Conservation (phyloP, 2,113 vertebrate genomes). For the Psephotus haematonotus region DNA sequence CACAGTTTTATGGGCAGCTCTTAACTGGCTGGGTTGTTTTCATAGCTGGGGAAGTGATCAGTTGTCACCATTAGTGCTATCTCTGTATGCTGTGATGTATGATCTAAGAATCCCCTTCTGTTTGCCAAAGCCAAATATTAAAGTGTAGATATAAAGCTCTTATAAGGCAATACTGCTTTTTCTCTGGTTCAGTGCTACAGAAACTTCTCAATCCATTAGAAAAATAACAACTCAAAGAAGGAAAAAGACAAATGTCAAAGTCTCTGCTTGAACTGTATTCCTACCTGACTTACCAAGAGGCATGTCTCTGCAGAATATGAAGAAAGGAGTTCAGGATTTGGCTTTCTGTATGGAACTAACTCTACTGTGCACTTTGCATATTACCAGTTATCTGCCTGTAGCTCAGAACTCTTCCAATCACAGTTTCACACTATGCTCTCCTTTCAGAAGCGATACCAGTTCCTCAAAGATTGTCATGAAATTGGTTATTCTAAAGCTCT, state of each 20-base stretch:
- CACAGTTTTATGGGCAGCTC: neutral
- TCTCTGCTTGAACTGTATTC: neutral
- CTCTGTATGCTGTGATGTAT: neutral
- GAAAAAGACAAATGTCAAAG: neutral
- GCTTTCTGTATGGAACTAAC: neutral
- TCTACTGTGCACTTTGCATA: neutral
- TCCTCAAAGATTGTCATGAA: neutral
- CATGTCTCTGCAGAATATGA: neutral
- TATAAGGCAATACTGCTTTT: neutral
- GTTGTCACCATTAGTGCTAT: neutral
- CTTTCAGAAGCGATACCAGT: neutral
- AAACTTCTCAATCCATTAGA: neutral
- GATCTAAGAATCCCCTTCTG: neutral
- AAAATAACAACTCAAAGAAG: neutral
- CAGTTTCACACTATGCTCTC: neutral
- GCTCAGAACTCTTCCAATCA: neutral
- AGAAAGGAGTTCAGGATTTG: neutral
- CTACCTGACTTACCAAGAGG: neutral
- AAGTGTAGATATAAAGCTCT: neutral
- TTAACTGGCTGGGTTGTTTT: neutral
- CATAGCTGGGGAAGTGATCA: neutral
- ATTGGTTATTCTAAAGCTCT: neutral
- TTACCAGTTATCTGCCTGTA: neutral
- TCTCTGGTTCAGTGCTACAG: neutral
- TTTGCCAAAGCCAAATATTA: constrained; percentile 13